A percentile compares a stretch with the other conserved stretches of the same genome.
phyloP scores from a whole-genome alignment of 2,888 invertebrate species.

The Xanthorhoe spadicearia region DNA sequence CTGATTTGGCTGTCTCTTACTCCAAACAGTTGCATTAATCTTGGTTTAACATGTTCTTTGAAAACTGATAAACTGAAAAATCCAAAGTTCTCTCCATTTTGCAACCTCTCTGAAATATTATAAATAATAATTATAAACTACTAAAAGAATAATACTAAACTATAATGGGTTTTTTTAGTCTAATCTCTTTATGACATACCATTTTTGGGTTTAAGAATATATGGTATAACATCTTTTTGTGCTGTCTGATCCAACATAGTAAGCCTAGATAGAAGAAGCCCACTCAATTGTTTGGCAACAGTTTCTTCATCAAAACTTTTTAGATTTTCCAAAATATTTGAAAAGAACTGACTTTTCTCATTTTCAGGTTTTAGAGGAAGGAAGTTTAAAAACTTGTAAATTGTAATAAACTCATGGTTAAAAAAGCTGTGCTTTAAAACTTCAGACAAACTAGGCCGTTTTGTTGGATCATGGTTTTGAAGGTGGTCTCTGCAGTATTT shows the following conservation, averaged over 20 bases:
- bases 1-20: constrained; percentile 93
- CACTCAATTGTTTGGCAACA: constrained; percentile 92
- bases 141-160: background rate
- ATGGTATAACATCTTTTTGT: constrained; percentile 88
- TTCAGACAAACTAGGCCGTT: constrained; percentile 88
- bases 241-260: constrained; percentile 93
- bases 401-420: constrained; percentile 93
- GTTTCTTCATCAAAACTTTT: constrained; percentile 90
- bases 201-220: constrained; percentile 88
- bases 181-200: constrained; percentile 74
- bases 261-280: constrained; percentile 91
- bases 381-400: constrained; percentile 93
- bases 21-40: constrained; percentile 91
- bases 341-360: constrained; percentile 92
- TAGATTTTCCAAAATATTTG: constrained; percentile 87
- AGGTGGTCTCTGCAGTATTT: constrained; percentile 88
- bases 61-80: constrained; percentile 89
- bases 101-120: constrained; percentile 65
- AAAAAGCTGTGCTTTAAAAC: constrained; percentile 91
- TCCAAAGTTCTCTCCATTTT: constrained; percentile 78
- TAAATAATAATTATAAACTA: background rate
- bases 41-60: constrained; percentile 90
- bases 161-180: background rate
- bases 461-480: constrained; percentile 86
- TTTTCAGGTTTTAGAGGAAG: constrained; percentile 91